Evolutionary conservation across 2,888 invertebrate species (phyloP).

Genomic region (Cecidostiba fungosa): DNA sequence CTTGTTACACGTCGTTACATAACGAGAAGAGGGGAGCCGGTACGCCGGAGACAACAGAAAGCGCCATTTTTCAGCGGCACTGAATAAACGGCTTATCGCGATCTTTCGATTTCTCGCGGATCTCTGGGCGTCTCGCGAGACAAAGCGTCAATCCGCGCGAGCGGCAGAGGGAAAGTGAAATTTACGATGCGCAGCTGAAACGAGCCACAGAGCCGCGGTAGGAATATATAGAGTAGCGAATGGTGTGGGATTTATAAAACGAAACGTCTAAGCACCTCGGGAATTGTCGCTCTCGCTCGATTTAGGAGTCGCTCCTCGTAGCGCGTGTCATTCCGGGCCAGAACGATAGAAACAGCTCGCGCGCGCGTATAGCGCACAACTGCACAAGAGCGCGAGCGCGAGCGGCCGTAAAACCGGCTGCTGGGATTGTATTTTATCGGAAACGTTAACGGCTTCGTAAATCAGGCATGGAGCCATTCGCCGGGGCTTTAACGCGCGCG

Average conservation of each 20-base stretch:
- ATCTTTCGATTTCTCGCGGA: slow-evolving; percentile 26
- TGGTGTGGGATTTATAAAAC: slow-evolving; percentile 52
- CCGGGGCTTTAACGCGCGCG: slow-evolving; percentile 66
- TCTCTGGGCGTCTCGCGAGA: neutral
- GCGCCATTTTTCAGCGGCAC: slow-evolving; percentile 52
- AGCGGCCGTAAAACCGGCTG: slow-evolving; percentile 72
- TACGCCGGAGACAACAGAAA: neutral
- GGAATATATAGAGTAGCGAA: too few relatives aligned
- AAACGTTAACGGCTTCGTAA: slow-evolving; percentile 76
- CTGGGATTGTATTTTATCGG: slow-evolving; percentile 76
- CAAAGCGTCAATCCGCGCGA: neutral
- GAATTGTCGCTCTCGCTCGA: slow-evolving; percentile 55
- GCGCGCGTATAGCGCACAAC: neutral
- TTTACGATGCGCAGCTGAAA: neutral
- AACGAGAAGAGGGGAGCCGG: neutral
- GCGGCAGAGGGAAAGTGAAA: slow-evolving; percentile 1
- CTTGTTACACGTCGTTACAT: slow-evolving; percentile 54
- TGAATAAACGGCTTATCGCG: slow-evolving; percentile 54
- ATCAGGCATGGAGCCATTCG: slow-evolving; percentile 74
- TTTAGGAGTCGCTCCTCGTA: slow-evolving; percentile 55
- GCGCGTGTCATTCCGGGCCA: neutral
- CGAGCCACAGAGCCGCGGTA: too few relatives aligned
- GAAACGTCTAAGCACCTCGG: slow-evolving; percentile 54
- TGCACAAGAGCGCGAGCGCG: neutral
- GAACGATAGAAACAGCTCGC: slow-evolving; percentile 55